These are phyloP conservation scores for Trichogramma pretiosum DNA, from an alignment of 1,140 invertebrate species.

Conservation along the genomic window DNA sequence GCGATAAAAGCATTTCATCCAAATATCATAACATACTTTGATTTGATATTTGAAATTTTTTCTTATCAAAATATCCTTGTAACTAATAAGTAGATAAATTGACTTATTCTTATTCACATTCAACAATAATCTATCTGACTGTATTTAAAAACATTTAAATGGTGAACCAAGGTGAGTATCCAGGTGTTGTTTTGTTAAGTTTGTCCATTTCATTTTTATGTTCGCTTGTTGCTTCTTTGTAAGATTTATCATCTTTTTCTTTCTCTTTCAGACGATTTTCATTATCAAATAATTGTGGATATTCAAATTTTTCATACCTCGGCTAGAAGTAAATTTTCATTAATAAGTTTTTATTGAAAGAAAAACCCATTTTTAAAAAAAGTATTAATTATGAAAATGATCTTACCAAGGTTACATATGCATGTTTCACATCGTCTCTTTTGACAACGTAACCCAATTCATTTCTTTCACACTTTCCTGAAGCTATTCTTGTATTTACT, in stretches of 20 bases:
- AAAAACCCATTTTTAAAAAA: not conserved
- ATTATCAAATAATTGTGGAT: slow-evolving; percentile 48
- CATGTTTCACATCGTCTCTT: slow-evolving; percentile 76
- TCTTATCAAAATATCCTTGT: too few relatives aligned
- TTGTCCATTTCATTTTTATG: slow-evolving; percentile 42
- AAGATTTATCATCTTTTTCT: slow-evolving; percentile 44
- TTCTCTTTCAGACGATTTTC: slow-evolving; percentile 29
- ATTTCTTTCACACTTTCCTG: slow-evolving; percentile 52
- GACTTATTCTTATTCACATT: not conserved
- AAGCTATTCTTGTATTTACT: slow-evolving; percentile 61
- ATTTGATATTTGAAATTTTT: too few relatives aligned
- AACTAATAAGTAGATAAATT: too few relatives aligned
- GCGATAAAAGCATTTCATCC: not conserved
- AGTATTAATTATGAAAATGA: too few relatives aligned
- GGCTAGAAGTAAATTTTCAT: slow-evolving; percentile 39
- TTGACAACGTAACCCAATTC: slow-evolving; percentile 58
- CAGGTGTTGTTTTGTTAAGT: slow-evolving; percentile 42
- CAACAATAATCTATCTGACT: slow-evolving; percentile 4
- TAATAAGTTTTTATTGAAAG: slow-evolving; percentile 9
- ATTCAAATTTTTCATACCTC: slow-evolving; percentile 47
- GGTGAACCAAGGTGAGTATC: slow-evolving; percentile 53
- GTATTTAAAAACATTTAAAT: slow-evolving; percentile 4
- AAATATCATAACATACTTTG: too few relatives aligned
- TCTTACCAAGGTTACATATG: slow-evolving; percentile 71
- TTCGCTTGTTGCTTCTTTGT: slow-evolving; percentile 42